These are phyloP conservation scores for Cavia porcellus DNA, from an alignment of 2,113 vertebrate genomes.

Conservation along the genomic window DNA sequence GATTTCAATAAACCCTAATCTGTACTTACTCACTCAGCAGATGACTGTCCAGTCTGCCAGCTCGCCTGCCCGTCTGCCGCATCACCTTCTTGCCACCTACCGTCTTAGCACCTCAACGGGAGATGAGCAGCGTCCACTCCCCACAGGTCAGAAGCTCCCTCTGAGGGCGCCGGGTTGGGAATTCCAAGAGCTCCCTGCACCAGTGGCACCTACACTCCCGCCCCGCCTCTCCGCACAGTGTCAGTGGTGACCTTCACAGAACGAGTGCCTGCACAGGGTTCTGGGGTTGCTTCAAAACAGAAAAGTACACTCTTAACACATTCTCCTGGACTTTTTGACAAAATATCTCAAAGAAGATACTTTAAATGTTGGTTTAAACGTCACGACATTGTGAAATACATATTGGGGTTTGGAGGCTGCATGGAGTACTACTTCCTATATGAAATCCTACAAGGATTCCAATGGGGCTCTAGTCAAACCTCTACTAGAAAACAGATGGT, in stretches of 20 bases:
- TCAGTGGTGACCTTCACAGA: background rate
- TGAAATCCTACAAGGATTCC: background rate
- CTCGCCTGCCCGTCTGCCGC: background rate
- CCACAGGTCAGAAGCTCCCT: background rate
- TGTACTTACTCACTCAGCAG: slow-evolving; percentile 39
- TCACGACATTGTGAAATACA: background rate
- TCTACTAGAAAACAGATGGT: background rate
- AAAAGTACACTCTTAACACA: background rate
- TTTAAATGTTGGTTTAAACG: slow-evolving; percentile 25
- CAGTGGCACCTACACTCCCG: background rate
- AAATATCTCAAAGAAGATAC: background rate
- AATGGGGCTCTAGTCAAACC: background rate
- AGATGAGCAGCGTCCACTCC: background rate
- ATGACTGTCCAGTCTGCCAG: background rate
- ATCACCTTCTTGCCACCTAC: background rate
- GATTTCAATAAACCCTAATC: slow-evolving; percentile 17
- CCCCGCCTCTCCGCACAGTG: background rate
- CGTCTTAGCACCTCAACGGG: background rate
- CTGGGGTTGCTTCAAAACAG: background rate
- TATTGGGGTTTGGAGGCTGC: too few relatives aligned
- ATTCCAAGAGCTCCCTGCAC: background rate
- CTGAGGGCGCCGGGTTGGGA: background rate
- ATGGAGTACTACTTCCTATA: background rate
- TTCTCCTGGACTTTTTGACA: background rate
- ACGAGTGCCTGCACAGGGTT: background rate